A percentile compares a stretch with the other conserved stretches of the same genome.
Conservation (phyloP, 1,140 invertebrate species). For the Penaeus indicus region DNA sequence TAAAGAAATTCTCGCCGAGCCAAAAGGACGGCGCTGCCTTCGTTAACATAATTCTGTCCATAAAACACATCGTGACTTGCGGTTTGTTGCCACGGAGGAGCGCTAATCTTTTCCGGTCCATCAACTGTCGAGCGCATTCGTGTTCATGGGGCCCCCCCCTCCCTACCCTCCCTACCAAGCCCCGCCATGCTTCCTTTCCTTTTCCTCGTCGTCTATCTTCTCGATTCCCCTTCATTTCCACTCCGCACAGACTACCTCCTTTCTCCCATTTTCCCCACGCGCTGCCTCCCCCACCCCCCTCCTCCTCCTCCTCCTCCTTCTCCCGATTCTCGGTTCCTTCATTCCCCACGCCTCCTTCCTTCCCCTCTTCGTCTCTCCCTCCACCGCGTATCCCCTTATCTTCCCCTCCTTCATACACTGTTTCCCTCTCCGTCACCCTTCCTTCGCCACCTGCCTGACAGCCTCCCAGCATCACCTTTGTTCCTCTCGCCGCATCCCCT, state of each 20-base stretch:
- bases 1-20: not conserved
- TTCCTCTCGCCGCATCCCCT: too few species aligned
- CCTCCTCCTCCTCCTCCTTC: not conserved
- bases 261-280: too few species aligned
- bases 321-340: not conserved
- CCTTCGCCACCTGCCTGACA: not conserved
- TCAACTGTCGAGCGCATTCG: conserved; percentile 12
- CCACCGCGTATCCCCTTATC: not conserved
- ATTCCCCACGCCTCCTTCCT: not conserved
- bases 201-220: too few species aligned
- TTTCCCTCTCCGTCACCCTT: conserved; percentile 21
- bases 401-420: not conserved
- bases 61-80: conserved; percentile 26
- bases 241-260: not conserved
- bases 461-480: too few species aligned
- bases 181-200: too few species aligned
- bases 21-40: too few species aligned
- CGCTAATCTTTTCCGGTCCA: conserved; percentile 37
- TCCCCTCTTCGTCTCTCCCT: not conserved
- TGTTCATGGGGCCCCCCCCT: too few species aligned
- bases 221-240: not conserved
- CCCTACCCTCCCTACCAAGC: too few species aligned
- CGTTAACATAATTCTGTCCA: not conserved
- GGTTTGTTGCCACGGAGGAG: not conserved
- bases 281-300: too few species aligned